These are phyloP conservation scores for Agriopis marginaria DNA, from an alignment of 2,888 invertebrate genomes.

Conservation along the genomic window DNA sequence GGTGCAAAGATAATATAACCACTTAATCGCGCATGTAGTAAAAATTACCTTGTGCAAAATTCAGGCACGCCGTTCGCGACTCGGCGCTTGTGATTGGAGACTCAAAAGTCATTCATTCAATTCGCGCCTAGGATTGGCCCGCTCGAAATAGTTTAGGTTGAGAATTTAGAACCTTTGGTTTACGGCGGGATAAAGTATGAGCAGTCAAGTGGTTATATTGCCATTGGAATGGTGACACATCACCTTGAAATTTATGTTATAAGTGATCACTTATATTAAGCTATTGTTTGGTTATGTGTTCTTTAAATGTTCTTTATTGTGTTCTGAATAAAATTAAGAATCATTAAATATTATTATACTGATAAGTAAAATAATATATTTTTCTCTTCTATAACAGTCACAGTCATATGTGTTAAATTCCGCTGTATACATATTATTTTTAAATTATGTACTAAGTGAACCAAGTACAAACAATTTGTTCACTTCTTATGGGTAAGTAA, in stretches of 20 bases:
- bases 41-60: too few relatives aligned
- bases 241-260: constrained; percentile 12
- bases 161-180: too few relatives aligned
- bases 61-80: too few relatives aligned
- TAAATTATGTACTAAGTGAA: constrained; percentile 50
- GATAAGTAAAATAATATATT: constrained; percentile 44
- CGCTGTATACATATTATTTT: constrained; percentile 1
- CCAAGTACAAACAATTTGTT: constrained; percentile 61
- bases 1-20: too few relatives aligned
- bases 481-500: constrained; percentile 65
- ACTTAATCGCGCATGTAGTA: too few relatives aligned
- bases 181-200: too few relatives aligned
- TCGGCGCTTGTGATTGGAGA: too few relatives aligned
- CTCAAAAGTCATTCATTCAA: too few relatives aligned
- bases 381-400: constrained; percentile 29
- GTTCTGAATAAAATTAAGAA: constrained; percentile 31
- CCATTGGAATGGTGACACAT: constrained; percentile 1
- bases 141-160: too few relatives aligned
- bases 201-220: too few relatives aligned
- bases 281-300: constrained; percentile 24
- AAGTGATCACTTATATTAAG: constrained; percentile 16
- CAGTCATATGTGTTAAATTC: constrained; percentile 7
- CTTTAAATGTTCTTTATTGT: constrained; percentile 18
- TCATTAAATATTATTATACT: constrained; percentile 33
- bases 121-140: too few relatives aligned